phyloP scores from a whole-genome alignment of 1,140 invertebrate species.

The Lepidurus apus region DNA sequence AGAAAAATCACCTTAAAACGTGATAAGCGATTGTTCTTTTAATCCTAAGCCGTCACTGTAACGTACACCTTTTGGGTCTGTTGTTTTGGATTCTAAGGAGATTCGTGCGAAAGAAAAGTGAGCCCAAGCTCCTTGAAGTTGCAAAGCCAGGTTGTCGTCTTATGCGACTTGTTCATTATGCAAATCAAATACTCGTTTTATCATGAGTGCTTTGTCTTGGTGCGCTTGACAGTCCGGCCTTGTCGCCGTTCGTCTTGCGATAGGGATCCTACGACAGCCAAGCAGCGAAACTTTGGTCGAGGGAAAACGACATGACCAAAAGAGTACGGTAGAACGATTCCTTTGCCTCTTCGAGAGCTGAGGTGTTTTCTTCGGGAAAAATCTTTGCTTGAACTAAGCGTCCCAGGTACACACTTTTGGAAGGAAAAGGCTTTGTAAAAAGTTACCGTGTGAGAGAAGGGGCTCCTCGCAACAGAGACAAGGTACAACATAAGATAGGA shows the following conservation, averaged over 20 bases:
- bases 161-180: constrained; percentile 14
- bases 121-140: too few relatives aligned
- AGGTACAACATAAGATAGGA: not conserved
- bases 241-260: constrained; percentile 13
- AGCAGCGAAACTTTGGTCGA: too few relatives aligned
- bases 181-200: constrained; percentile 22
- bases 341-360: too few relatives aligned
- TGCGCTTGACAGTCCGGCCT: not conserved
- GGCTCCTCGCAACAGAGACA: not conserved
- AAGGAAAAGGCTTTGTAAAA: too few relatives aligned
- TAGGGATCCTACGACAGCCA: not conserved
- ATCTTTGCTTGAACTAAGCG: too few relatives aligned
- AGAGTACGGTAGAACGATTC: too few relatives aligned
- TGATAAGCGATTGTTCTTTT: not conserved
- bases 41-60: not conserved
- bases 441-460: too few relatives aligned
- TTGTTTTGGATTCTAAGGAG: not conserved
- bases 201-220: constrained; percentile 18
- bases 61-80: not conserved
- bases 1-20: not conserved
- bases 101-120: too few relatives aligned
- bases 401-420: too few relatives aligned
- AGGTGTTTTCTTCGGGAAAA: too few relatives aligned
- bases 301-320: too few relatives aligned
- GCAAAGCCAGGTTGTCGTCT: not conserved